These are phyloP conservation scores for Bos taurus DNA, from an alignment of 2,113 vertebrate genomes.

Conservation along the genomic window ARS-UCD2.0 NC_037328.1:131060501-131061000, in stretches of 20 bases:
- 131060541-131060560: constrained; percentile 46
- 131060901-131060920: not conserved
- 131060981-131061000: not conserved
- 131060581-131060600: constrained; percentile 58
- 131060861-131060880: not conserved
- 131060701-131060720: not conserved
- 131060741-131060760: not conserved
- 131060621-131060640: constrained; percentile 72
- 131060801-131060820: not conserved
- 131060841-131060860: not conserved
- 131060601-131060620: constrained; percentile 73
- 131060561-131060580: constrained; percentile 24
- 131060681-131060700: not conserved
- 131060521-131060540: not conserved
- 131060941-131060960: not conserved
- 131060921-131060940: not conserved
- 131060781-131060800: not conserved
- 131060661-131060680: constrained; percentile 75
- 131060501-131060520: not conserved
- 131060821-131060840: accelerated
- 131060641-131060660: constrained; percentile 79
- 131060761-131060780: not conserved
- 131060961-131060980: not conserved
- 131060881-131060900: not conserved
- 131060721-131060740: not conserved